Evolutionary conservation across 2,888 invertebrate species (phyloP).

Genomic region (Nomada fabriciana): DNA sequence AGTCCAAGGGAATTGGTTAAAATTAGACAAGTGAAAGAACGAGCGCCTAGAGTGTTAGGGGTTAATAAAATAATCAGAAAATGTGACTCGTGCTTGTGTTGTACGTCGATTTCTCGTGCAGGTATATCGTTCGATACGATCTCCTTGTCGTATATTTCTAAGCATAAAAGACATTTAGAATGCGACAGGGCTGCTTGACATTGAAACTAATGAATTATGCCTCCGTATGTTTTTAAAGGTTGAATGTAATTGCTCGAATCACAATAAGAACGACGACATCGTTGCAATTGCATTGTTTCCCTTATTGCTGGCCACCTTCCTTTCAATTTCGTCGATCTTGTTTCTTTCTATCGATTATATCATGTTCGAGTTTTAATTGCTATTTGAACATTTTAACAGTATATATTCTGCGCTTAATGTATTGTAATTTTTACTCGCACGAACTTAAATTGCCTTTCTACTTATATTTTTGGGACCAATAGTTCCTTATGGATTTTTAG

Average conservation of each 20-base stretch:
- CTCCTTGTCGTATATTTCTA: no score
- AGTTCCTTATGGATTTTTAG: no score
- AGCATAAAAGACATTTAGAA: not conserved
- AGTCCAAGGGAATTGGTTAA: not conserved
- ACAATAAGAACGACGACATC: not conserved
- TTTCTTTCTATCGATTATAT: no score
- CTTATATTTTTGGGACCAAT: no score
- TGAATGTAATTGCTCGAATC: not conserved
- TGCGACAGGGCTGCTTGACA: not conserved
- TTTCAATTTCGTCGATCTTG: not conserved
- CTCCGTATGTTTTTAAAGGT: not conserved
- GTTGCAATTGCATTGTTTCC: not conserved
- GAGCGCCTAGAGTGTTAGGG: not conserved
- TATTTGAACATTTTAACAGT: no score
- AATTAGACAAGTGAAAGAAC: conserved; percentile 1
- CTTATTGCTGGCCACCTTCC: not conserved
- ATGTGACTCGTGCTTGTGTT: not conserved
- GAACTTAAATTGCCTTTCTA: no score
- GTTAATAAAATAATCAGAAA: conserved; percentile 7
- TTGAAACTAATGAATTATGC: conserved; percentile 3
- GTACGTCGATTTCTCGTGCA: not conserved
- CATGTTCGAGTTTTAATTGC: no score
- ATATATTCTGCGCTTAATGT: no score
- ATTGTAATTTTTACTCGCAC: no score
- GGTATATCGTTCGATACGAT: not conserved